A percentile compares a stretch with the other conserved stretches of the same genome.
These are phyloP conservation scores for Etia nguti DNA, from an alignment of 2,113 vertebrate genomes.

Conservation along the genomic window DNA sequence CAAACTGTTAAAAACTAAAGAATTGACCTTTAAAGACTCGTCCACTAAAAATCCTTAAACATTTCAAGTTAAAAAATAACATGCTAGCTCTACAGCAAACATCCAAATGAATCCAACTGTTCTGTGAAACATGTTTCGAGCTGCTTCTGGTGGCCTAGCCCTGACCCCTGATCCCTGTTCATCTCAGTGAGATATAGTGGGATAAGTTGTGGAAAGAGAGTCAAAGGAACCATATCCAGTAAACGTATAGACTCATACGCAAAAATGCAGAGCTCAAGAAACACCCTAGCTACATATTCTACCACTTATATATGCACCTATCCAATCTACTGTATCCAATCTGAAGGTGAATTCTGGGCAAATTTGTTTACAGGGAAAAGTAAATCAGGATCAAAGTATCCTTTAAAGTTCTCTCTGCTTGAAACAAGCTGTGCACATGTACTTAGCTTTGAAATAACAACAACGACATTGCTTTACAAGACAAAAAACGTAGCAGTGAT, in stretches of 20 bases:
- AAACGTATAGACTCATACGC: neutral
- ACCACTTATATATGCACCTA: neutral
- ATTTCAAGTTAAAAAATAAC: constrained; percentile 19
- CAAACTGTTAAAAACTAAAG: constrained; percentile 2
- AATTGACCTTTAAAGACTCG: neutral
- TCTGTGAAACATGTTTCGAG: neutral
- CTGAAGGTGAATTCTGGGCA: neutral
- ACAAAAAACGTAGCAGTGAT: neutral
- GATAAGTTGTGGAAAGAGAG: neutral
- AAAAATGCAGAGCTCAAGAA: neutral
- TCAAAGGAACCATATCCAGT: neutral
- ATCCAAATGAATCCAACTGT: neutral
- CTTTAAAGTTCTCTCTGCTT: neutral
- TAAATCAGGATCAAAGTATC: neutral
- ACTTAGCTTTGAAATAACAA: neutral
- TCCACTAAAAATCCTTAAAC: neutral
- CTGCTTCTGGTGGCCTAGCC: constrained; percentile 7
- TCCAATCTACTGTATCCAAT: neutral
- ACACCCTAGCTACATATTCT: neutral
- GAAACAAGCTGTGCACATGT: neutral
- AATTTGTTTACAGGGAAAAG: neutral
- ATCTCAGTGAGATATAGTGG: constrained; percentile 24
- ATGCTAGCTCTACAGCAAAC: neutral
- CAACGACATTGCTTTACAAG: neutral
- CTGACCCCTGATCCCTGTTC: constrained; percentile 14